Base-by-base conservation (phyloP, 1,140 invertebrate genomes). In the Melipona quadrifasciata region DNA sequence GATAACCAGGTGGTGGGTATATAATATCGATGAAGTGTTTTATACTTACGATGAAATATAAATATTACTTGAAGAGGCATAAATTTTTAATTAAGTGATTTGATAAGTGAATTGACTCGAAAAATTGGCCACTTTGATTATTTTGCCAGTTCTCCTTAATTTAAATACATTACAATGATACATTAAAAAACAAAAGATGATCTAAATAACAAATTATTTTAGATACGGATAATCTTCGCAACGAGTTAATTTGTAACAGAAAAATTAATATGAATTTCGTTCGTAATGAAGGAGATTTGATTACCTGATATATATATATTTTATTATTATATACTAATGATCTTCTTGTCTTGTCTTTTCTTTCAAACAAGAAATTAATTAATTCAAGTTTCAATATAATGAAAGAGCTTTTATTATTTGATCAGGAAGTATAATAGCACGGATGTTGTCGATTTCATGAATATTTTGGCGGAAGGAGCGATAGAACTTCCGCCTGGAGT, bases 401-500 rank as follows among this genome's bases (percentile, higher is more conserved):
- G 16, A 39, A 24, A 16, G 5, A 17, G 2, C 10, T 31, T 34
- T 39, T 51, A 51, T 78, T 75, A 82, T 68, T 80, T 12, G 83
- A 87, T 27, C 79, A 96, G 95, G 93, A 93, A 95, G 70, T 96
- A 95, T 87, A 92, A 93, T 4, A 96, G 95, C 68, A 96, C 96
- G 24, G 93, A 95, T 39, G 96, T 96, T 76, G 93, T 95, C 61
- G 96, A 97, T 80, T 93, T 97, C 12, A 96, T 96, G 96, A 85
- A 93, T 16, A 92, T 95, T 19, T 91, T 97, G 68, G 95, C 95
- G 4, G 92, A 95, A 72, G 95, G 96, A 88, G 94, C 93, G 4
- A 93, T 93, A 77, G 86, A 89, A 67, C 81, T 96, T 61, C 87
- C 92, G 2, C 14, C 74, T 8, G 86, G 87, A 34, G 81, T 94